Base-by-base conservation (phyloP, 2,113 vertebrate genomes). In the Chauna torquata region DNA sequence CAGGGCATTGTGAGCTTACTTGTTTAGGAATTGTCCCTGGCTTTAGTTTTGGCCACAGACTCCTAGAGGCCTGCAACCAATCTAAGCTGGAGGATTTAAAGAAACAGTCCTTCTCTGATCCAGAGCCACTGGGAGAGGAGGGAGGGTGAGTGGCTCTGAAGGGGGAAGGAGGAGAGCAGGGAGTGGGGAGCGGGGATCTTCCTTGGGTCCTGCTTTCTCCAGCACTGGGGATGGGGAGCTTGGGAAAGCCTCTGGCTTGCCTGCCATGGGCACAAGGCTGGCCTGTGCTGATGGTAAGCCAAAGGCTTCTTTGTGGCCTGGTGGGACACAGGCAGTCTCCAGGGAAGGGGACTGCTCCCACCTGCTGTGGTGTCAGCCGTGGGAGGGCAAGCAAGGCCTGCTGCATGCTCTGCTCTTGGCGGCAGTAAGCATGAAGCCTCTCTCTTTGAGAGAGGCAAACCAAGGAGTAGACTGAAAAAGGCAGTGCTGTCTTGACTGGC, bases 21-120 rank as follows among this genome's bases (percentile, higher is more conserved):
- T 90, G 95, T 96, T 94, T 96, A 88, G 96, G 96, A 98, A 97
- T 93, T 93, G 95, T 97, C 93, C 96, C 84, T 96, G 97, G 97
- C 97, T 97, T 96, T 96, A 95, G 94, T 94, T 97, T 93, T 97
- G 97, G 96, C 97, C 96, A 52, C 68, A 72, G 75, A 17, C 20
- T 97, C 91, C 90, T 83, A 62, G 74, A 97, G 81, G 90, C 49
- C 95, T 95, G 91, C 80, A 93, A 96, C 92, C 22, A 82, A 96
- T 96, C 96, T 97, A 94, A 66, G 72, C 86, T 40, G 24, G 90
- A 93, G 88, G 72, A 86, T 90, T 95, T 95, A 93, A 95, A 96
- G 95, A 90, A 96, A 89, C 47, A 92, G 80, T 82, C 71, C 9
- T 0, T 84, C 71, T 91, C 68, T 79, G 93, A 89, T 88, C 86